Base-by-base conservation (phyloP, 2,797 vertebrate species). In the Pseudochromis fuscus region DNA sequence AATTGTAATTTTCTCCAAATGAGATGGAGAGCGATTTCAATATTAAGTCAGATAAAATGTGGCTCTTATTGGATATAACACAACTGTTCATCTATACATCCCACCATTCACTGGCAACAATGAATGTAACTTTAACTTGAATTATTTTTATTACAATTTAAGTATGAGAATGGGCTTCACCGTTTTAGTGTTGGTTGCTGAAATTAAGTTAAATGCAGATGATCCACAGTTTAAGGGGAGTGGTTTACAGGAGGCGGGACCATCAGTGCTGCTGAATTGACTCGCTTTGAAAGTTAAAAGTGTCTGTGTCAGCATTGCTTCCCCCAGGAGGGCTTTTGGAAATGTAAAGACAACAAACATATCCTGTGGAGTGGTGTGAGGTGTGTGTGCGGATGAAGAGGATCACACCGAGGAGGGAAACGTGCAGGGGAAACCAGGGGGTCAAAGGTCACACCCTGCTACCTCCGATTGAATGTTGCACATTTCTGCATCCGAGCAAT, bases 291-390 rank as follows among this genome's bases (percentile, higher is more conserved):
- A 75, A 73, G 61, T 70, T 23, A 51, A 88, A 89, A 85, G 75
- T 88, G 71, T 79, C 48, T 72, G 62, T 84, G 88, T 94, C 90
- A 91, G 89, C 86, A 85, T 56, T 46, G 61, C 75, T 72, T 82
- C 82, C 73, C 8, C 1, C 74, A 69, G 85, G 74, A 89, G 86
- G 84, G 66, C 77, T 87, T 88, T 88, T 90, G 83, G 81, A 89
- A 91, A 81, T 75, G 77, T 76, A 88, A 91, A 93, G 86, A 87
- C 88, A 94, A 93, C 91, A 95, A 94, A 94, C 44, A 44, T 90
- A 95, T 95, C 93, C 93, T 93, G 83, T 90, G 82, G 81, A 81
- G 82, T 1, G 18, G 44, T 21, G 64, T 63, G 40, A 37, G 18
- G 44, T 33, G 59, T 15, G 57, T 57, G 57, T 25, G 23, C 53